Evolutionary conservation across 1,140 invertebrate genomes (phyloP).

Genomic region (Nylanderia fulva): DNA sequence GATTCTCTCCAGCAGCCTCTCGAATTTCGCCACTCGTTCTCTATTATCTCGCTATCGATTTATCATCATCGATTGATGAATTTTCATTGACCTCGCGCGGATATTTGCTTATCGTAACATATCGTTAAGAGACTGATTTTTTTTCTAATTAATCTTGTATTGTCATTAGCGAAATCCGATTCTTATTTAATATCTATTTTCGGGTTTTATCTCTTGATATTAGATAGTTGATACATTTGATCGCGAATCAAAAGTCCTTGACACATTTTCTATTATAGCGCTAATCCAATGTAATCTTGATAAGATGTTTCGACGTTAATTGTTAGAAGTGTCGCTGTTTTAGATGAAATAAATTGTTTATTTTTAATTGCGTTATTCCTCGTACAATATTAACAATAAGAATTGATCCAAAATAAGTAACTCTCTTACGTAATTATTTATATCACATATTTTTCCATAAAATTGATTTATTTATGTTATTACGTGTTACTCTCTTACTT

Average conservation of each 20-base stretch:
- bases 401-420: neutral
- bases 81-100: no score
- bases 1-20: neutral
- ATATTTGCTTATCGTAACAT: no score
- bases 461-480: neutral
- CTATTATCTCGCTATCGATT: neutral
- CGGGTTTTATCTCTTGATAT: conserved; percentile 1
- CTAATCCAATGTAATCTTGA: neutral
- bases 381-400: neutral
- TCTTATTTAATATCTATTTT: neutral
- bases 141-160: neutral
- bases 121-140: conserved; percentile 16
- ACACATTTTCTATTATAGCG: neutral
- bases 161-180: neutral
- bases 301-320: neutral
- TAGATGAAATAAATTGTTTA: neutral
- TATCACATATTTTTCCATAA: neutral
- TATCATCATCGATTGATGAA: neutral
- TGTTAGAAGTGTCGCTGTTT: neutral
- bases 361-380: neutral
- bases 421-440: neutral
- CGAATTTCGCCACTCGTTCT: neutral
- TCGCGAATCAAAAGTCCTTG: neutral
- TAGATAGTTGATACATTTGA: neutral
- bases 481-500: neutral